Percentiles rank a stretch among this genome's conserved stretches.
Conservation (phyloP, 2,113 vertebrate species). For the Oostethus manadensis region DNA sequence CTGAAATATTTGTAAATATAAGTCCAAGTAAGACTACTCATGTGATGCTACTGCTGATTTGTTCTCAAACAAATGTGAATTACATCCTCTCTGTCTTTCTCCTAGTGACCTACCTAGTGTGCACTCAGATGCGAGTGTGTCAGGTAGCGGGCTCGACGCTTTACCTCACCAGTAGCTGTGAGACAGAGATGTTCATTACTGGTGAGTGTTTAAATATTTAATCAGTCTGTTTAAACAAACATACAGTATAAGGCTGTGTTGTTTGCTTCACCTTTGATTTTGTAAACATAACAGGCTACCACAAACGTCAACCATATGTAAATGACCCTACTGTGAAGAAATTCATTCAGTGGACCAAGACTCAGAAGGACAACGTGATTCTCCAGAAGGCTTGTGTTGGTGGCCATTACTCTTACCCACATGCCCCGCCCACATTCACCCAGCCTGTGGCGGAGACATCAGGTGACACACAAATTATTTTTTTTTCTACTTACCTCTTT, state of each 20-base stretch:
- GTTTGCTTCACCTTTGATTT: not conserved
- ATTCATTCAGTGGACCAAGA: conserved; percentile 84
- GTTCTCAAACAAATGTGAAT: not conserved
- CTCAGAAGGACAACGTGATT: conserved; percentile 68
- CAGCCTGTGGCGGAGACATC: conserved; percentile 67
- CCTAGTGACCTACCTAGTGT: conserved; percentile 79
- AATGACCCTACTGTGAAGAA: conserved; percentile 76
- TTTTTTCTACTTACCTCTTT: not conserved
- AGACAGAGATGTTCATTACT: conserved; percentile 82
- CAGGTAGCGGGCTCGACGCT: conserved; percentile 57
- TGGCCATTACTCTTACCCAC: conserved; percentile 82
- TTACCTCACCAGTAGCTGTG: conserved; percentile 86
- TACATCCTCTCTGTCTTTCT: not conserved
- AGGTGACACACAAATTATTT: conserved; percentile 56
- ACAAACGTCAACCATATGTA: conserved; percentile 80
- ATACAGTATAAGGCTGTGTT: not conserved
- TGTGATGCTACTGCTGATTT: not conserved
- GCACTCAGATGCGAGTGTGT: conserved; percentile 89
- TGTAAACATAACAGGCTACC: conserved; percentile 68
- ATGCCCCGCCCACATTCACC: conserved; percentile 68
- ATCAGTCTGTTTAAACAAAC: not conserved
- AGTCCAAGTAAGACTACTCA: conserved; percentile 75
- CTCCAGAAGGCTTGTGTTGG: conserved; percentile 77
- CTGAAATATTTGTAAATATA: conserved; percentile 84
- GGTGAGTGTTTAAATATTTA: conserved; percentile 58